Conservation (phyloP, 2,888 invertebrate species). For the Autographa pulchrina region DNA sequence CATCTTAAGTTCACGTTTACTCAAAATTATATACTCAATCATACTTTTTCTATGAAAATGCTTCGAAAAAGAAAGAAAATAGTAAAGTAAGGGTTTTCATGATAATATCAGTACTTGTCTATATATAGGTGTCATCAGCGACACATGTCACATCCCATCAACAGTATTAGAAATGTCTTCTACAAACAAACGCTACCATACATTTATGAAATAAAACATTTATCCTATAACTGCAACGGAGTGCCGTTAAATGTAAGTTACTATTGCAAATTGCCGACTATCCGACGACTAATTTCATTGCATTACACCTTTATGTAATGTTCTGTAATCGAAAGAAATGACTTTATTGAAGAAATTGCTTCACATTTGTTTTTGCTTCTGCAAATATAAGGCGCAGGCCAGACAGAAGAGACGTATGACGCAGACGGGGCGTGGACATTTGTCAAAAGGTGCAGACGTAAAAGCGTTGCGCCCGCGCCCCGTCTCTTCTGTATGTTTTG, state of each 20-base stretch:
- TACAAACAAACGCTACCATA: background rate
- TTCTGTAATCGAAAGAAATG: constrained; percentile 15
- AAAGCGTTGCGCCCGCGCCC: too few species aligned
- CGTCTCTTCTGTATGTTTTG: too few species aligned
- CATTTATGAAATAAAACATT: constrained; percentile 56
- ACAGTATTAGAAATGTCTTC: constrained; percentile 5
- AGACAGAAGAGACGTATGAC: too few species aligned
- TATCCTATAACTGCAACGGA: constrained; percentile 29
- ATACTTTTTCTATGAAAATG: too few species aligned
- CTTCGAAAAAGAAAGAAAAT: too few species aligned
- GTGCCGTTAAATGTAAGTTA: constrained; percentile 30
- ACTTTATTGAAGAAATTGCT: background rate
- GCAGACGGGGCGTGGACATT: too few species aligned
- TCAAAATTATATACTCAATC: too few species aligned
- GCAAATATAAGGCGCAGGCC: constrained; percentile 7
- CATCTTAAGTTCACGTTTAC: too few species aligned
- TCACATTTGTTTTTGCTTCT: background rate
- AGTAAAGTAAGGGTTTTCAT: too few species aligned
- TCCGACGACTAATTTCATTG: constrained; percentile 35
- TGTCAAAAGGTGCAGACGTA: too few species aligned
- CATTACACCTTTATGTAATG: constrained; percentile 24
- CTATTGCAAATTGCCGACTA: constrained; percentile 41
- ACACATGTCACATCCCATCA: background rate
- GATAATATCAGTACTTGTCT: too few species aligned
- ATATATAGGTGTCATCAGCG: background rate